These are phyloP conservation scores for Scomberomorus guttatus DNA, from an alignment of 2,797 vertebrate genomes.

Conservation along the genomic window DNA sequence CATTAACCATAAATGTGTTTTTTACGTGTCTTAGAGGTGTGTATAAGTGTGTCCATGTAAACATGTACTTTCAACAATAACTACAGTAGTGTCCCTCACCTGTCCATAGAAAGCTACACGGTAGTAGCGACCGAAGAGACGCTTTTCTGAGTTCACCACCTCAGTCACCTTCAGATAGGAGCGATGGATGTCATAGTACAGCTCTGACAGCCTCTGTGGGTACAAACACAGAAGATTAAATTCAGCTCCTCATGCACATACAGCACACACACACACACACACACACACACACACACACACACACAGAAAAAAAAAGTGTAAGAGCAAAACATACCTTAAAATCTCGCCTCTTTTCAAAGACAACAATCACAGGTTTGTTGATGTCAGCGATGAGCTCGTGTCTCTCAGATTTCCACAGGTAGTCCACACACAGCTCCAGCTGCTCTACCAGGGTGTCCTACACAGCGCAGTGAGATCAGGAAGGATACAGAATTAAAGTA, in stretches of 20 bases:
- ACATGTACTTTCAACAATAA: background rate
- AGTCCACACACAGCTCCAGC: constrained; percentile 95
- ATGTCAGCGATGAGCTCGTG: constrained; percentile 97
- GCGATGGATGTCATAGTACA: constrained; percentile 98
- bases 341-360: constrained; percentile 97
- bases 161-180: constrained; percentile 98
- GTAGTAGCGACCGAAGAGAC: constrained; percentile 96
- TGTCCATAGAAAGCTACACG: constrained; percentile 98
- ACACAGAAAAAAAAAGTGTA: background rate
- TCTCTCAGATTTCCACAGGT: constrained; percentile 98
- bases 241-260: background rate
- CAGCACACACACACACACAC: background rate
- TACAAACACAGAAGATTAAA: constrained; percentile 25
- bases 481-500: background rate
- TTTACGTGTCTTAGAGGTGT: background rate
- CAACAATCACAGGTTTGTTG: constrained; percentile 97
- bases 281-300: constrained; percentile 10
- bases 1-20: background rate
- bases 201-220: constrained; percentile 91
- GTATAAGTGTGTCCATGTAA: background rate
- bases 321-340: constrained; percentile 89
- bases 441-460: constrained; percentile 97
- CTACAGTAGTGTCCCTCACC: constrained; percentile 81
- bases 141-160: constrained; percentile 96
- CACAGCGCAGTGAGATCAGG: constrained; percentile 9